These are phyloP conservation scores for Anodontia alba DNA, from an alignment of 2,888 invertebrate species.

Conservation along the genomic window DNA sequence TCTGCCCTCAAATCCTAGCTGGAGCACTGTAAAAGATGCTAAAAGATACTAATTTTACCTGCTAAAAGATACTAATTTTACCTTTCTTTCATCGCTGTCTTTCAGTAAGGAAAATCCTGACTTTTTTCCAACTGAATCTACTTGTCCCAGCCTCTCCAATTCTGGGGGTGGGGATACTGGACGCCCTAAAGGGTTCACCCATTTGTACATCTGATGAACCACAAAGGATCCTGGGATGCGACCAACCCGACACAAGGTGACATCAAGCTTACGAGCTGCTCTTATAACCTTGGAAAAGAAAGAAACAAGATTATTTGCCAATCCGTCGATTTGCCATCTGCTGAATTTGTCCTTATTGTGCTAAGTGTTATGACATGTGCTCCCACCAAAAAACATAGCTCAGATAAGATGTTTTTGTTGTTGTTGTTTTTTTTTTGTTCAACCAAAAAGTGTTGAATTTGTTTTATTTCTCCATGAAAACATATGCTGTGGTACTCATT, in stretches of 20 bases:
- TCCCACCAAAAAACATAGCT: too few relatives aligned
- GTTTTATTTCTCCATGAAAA: too few relatives aligned
- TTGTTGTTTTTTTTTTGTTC: too few relatives aligned
- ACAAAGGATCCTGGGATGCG: slow-evolving; percentile 85
- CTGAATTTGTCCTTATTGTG: background rate
- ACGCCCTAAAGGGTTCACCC: slow-evolving; percentile 96
- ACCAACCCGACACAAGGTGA: slow-evolving; percentile 80
- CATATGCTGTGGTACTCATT: too few relatives aligned
- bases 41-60: too few relatives aligned
- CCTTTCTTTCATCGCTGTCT: slow-evolving; percentile 81
- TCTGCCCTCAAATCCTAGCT: too few relatives aligned
- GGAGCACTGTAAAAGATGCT: too few relatives aligned
- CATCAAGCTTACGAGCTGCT: slow-evolving; percentile 73
- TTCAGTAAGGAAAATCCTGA: slow-evolving; percentile 79
- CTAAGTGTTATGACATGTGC: too few relatives aligned
- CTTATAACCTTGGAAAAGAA: slow-evolving; percentile 75
- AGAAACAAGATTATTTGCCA: slow-evolving; percentile 1
- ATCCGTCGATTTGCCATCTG: too few relatives aligned
- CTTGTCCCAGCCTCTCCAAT: slow-evolving; percentile 67
- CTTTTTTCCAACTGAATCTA: slow-evolving; percentile 68
- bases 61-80: too few relatives aligned
- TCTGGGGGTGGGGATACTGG: slow-evolving; percentile 94
- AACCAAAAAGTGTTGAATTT: too few relatives aligned
- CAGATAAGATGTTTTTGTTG: too few relatives aligned
- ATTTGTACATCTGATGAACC: slow-evolving; percentile 93